Conservation (phyloP, 2,113 vertebrate genomes). For the Brienomyrus longianalis region DNA sequence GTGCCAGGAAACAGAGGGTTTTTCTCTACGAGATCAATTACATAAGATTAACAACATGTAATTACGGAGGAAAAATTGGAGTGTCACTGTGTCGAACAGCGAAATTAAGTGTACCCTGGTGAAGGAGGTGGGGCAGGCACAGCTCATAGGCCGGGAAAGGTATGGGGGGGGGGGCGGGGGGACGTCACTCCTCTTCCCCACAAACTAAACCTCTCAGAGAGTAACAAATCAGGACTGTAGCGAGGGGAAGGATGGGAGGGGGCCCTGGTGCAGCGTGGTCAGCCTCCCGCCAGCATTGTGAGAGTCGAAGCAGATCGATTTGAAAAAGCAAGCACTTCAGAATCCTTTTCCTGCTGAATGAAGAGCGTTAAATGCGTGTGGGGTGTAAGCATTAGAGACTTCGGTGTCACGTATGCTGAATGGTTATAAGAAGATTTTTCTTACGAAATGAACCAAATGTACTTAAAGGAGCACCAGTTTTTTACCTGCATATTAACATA, state of each 20-base stretch:
- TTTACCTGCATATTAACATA: background rate
- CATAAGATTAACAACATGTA: slow-evolving; percentile 58
- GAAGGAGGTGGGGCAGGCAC: slow-evolving; percentile 25
- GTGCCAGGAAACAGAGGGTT: slow-evolving; percentile 44
- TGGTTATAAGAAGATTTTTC: background rate
- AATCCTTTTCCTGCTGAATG: slow-evolving; percentile 1
- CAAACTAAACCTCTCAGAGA: background rate
- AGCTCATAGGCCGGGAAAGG: slow-evolving; percentile 14
- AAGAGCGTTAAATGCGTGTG: background rate
- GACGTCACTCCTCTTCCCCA: background rate
- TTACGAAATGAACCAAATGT: background rate
- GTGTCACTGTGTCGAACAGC: slow-evolving; percentile 53
- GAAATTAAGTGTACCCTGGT: slow-evolving; percentile 52
- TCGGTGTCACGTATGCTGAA: background rate
- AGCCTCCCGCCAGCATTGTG: slow-evolving; percentile 16
- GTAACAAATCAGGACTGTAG: background rate
- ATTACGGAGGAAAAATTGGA: slow-evolving; percentile 54
- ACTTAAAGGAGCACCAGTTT: background rate
- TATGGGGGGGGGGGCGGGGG: too few relatives aligned
- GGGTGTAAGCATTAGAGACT: background rate
- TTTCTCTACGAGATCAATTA: slow-evolving; percentile 48
- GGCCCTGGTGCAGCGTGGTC: background rate
- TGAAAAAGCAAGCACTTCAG: slow-evolving; percentile 25
- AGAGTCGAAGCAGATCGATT: slow-evolving; percentile 23
- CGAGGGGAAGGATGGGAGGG: background rate